These are phyloP conservation scores for Peribatodes rhomboidaria DNA, from an alignment of 2,888 invertebrate species.

Conservation along the genomic window DNA sequence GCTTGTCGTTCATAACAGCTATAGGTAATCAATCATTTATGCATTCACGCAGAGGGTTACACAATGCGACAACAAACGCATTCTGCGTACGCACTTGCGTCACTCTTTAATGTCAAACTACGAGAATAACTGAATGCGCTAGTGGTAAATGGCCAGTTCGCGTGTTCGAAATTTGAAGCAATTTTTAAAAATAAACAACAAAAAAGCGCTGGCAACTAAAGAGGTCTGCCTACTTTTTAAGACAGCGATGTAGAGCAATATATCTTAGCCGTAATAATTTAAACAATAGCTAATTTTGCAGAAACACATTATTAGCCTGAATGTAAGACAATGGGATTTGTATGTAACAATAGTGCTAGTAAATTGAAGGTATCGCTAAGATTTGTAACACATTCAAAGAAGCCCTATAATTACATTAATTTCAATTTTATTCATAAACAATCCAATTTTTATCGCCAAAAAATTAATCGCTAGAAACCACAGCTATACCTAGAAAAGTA, in stretches of 20 bases:
- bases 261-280: constrained; percentile 60
- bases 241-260: constrained; percentile 51
- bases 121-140: constrained; percentile 31
- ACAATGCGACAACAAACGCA: constrained; percentile 58
- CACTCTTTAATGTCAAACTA: constrained; percentile 48
- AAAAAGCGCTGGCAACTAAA: constrained; percentile 1
- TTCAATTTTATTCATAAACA: not conserved
- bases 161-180: constrained; percentile 32
- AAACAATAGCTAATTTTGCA: constrained; percentile 72
- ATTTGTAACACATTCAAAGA: constrained; percentile 7
- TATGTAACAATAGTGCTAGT: constrained; percentile 14
- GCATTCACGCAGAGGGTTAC: constrained; percentile 49
- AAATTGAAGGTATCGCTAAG: constrained; percentile 8
- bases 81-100: constrained; percentile 59
- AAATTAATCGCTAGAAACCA: not conserved
- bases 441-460: not conserved
- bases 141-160: constrained; percentile 28
- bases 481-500: not conserved
- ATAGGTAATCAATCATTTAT: no score
- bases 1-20: no score
- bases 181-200: constrained; percentile 15
- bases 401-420: not conserved
- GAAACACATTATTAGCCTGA: constrained; percentile 66
- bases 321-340: constrained; percentile 48
- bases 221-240: constrained; percentile 1